phyloP scores from a whole-genome alignment of 2,888 invertebrate genomes.

The Caprella mutica region DNA sequence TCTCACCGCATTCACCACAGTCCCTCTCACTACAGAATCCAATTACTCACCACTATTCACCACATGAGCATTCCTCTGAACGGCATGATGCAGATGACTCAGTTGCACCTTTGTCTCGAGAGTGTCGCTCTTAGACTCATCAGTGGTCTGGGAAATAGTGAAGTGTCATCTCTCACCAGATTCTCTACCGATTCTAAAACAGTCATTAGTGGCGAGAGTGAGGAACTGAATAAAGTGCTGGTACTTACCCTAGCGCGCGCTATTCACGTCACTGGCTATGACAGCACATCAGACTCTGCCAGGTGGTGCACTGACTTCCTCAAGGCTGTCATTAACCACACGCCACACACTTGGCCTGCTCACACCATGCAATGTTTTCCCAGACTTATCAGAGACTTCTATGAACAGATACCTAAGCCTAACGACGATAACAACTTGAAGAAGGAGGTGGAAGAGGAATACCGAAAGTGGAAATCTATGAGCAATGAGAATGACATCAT shows the following conservation, averaged over 20 bases:
- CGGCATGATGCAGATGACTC: conserved; percentile 55
- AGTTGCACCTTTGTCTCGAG: conserved; percentile 83
- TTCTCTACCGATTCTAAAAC: conserved; percentile 65
- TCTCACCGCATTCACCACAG: conserved; percentile 92
- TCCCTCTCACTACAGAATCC: conserved; percentile 87
- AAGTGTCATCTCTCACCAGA: conserved; percentile 81
- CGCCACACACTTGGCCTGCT: conserved; percentile 89
- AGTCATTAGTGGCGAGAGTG: conserved; percentile 82
- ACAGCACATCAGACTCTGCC: conserved; percentile 43
- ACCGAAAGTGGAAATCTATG: conserved; percentile 93
- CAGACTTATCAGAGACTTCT: conserved; percentile 75
- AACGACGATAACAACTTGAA: conserved; percentile 44
- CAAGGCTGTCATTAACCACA: conserved; percentile 79
- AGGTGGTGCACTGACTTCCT: conserved; percentile 84
- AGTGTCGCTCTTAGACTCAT: conserved; percentile 76
- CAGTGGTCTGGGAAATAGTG: conserved; percentile 80
- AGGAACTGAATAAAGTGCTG: conserved; percentile 84
- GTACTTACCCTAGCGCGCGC: conserved; percentile 85
- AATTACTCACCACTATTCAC: conserved; percentile 79
- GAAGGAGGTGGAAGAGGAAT: conserved; percentile 84
- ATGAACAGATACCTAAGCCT: conserved; percentile 49
- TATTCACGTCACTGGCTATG: conserved; percentile 64
- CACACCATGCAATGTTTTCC: conserved; percentile 89
- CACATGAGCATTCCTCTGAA: conserved; percentile 83
- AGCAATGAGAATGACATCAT: conserved; percentile 92